phyloP scores from a whole-genome alignment of 2,797 vertebrate genomes.

The Alcedo quadribrachys region DNA sequence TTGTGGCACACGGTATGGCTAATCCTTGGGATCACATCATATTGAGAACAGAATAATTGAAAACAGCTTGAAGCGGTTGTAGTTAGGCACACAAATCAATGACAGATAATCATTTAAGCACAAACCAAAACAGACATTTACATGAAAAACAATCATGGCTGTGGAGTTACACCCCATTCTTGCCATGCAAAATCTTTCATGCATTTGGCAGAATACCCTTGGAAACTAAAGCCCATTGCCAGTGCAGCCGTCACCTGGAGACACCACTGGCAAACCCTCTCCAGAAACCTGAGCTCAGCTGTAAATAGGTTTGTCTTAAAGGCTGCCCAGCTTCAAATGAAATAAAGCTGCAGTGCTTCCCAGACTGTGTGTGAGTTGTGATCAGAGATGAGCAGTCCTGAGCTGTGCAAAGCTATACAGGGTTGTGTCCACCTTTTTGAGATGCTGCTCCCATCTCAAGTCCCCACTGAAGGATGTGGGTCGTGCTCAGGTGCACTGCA shows the following conservation, averaged over 20 bases:
- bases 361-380: fast-evolving
- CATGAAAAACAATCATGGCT: slow-evolving; percentile 50
- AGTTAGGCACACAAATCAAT: slow-evolving; percentile 76
- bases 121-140: slow-evolving; percentile 69
- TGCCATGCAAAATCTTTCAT: slow-evolving; percentile 31
- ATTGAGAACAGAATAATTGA: slow-evolving; percentile 73
- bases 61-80: slow-evolving; percentile 69
- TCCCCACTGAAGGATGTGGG: neutral
- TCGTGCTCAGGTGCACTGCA: neutral
- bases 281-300: neutral
- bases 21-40: slow-evolving; percentile 56
- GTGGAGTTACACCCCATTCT: slow-evolving; percentile 37
- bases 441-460: neutral
- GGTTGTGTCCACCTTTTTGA: fast-evolving
- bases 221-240: neutral
- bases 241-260: neutral
- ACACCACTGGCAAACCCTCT: neutral
- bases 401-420: neutral
- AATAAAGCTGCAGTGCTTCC: neutral
- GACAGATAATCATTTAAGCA: slow-evolving; percentile 73
- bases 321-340: neutral
- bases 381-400: fast-evolving
- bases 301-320: neutral
- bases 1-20: slow-evolving; percentile 61
- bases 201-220: slow-evolving; percentile 35